Base-by-base conservation (phyloP, 2,113 vertebrate species). In the Aptenodytes patagonicus region DNA sequence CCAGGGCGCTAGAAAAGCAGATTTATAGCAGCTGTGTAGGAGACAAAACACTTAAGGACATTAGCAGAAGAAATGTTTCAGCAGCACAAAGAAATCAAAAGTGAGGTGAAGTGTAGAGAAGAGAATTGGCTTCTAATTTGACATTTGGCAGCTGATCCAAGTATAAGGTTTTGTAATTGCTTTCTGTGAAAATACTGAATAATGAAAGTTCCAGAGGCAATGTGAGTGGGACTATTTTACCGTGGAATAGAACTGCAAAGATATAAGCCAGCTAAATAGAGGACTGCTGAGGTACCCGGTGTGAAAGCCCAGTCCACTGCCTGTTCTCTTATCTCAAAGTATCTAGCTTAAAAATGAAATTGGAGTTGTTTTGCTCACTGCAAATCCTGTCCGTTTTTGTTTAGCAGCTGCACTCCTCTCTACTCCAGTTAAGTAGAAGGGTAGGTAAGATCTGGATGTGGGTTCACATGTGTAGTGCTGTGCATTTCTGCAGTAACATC, bases 1-100 rank as follows among this genome's bases (percentile, higher is more conserved):
- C 97, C 17, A 68, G 60, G 47, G 28, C 88, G 29, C 95, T 97
- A 36, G 98, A 98, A 55, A 85, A 94, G 49, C 96, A 95, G 94
- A 78, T 97, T 71, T 97, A 90, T 17, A 97, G 96, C 85, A 57
- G 92, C 64, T 85, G 49, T 16, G 36, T 40, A 19, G 86, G 80
- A 32, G 82, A 84, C 8, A 78, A 55, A 75, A 25, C 49, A 24
- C 87, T 94, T 46, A 96, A 97, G 96, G 95, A 91, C 57, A 7
- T 47, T 21, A 89, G 3, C 10, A 47, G 94, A 70, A 98, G 98
- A 82, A 98, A 96, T 77, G 34, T 75, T n/a, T 64, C 95, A 40
- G 58, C 96, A 3, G 97, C 91, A 57, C 97, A 91, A 88, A 98
- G 98, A 49, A 93, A 98, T 79, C 97, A 96, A 57, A 98, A 97